Conservation (phyloP, 1,140 invertebrate species). For the Trichomalopsis sarcophagae region DNA sequence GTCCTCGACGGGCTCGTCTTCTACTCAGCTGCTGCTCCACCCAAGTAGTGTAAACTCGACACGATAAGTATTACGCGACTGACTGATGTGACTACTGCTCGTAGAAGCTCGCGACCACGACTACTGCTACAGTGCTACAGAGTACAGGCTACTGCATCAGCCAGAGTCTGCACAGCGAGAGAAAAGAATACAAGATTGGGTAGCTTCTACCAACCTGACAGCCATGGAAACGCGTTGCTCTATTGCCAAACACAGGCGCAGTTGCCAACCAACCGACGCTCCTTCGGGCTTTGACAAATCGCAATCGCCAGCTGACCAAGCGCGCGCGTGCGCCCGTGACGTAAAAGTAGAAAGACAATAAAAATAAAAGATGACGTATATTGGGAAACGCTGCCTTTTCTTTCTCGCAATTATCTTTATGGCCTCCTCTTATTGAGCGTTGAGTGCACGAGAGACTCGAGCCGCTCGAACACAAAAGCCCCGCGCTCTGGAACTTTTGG, state of each 20-base stretch:
- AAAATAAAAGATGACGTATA: conserved; percentile 27
- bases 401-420: not conserved
- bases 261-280: conserved; percentile 33
- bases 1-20: not conserved
- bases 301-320: not conserved
- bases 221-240: conserved; percentile 39
- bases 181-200: not conserved
- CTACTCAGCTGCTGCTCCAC: not conserved
- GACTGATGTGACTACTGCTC: not conserved
- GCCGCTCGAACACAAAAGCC: too few relatives aligned
- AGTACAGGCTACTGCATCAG: not conserved
- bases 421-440: too few relatives aligned
- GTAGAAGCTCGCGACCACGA: not conserved
- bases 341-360: not conserved
- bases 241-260: conserved; percentile 40
- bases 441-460: too few relatives aligned
- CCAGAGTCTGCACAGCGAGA: not conserved
- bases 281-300: not conserved
- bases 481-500: too few relatives aligned
- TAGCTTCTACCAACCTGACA: conserved; percentile 41
- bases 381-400: not conserved
- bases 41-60: not conserved
- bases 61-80: not conserved
- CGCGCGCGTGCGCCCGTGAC: not conserved
- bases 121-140: not conserved